A percentile compares a stretch with the other conserved stretches of the same genome.
phyloP scores from a whole-genome alignment of 2,797 vertebrate species.

The Dallia pectoralis region DNA sequence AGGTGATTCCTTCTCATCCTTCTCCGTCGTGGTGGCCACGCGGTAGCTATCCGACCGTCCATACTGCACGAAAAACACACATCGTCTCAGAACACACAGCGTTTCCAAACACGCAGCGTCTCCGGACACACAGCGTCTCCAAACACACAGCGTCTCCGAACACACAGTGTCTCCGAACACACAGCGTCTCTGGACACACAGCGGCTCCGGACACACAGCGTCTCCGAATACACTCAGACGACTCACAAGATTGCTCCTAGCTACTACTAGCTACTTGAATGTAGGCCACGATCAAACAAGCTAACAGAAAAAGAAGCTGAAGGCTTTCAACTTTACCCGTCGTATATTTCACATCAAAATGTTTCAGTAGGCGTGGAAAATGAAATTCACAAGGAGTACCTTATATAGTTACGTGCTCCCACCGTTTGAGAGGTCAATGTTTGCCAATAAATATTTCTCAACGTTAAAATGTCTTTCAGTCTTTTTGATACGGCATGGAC shows the following conservation, averaged over 20 bases:
- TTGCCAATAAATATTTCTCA: background rate
- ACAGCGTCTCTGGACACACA: background rate
- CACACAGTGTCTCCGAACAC: conserved; percentile 3
- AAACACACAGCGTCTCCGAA: too few relatives aligned
- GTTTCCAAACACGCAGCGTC: conserved; percentile 23
- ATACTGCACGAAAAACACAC: conserved; percentile 70
- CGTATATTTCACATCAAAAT: background rate
- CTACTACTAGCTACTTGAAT: background rate
- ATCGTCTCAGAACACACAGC: conserved; percentile 1
- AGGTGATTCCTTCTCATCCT: conserved; percentile 82
- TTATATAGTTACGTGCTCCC: background rate
- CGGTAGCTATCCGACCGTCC: conserved; percentile 92
- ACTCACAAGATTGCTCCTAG: background rate
- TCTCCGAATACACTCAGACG: background rate
- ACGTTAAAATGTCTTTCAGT: background rate
- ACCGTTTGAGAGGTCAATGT: background rate
- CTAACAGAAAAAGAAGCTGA: background rate
- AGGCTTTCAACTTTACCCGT: background rate
- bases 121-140: background rate
- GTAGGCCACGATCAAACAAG: conserved; percentile 1
- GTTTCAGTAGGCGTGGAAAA: background rate
- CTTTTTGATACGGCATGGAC: background rate
- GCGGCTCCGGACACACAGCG: too few relatives aligned
- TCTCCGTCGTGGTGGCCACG: conserved; percentile 92
- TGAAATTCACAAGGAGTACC: too few relatives aligned